A percentile compares a stretch with the other conserved stretches of the same genome.
These are phyloP conservation scores for Drosophila orena DNA, from an alignment of 1,140 invertebrate genomes.

Conservation along the genomic window DNA sequence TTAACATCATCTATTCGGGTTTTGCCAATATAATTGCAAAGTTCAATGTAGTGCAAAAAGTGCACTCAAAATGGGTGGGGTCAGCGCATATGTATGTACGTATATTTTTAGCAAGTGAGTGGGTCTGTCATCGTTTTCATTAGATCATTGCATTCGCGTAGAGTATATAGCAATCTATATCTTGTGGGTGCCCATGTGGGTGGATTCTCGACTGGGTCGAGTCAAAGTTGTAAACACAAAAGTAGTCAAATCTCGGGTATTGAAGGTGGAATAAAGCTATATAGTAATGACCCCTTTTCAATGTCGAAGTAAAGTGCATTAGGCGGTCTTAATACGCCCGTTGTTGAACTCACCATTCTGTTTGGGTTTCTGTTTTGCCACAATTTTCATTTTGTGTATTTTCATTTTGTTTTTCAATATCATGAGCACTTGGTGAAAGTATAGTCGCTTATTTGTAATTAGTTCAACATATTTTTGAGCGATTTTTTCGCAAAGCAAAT, in stretches of 20 bases:
- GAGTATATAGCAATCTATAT: neutral
- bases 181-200: constrained; percentile 38
- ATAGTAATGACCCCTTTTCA: neutral
- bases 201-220: constrained; percentile 22
- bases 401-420: too few relatives aligned
- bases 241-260: constrained; percentile 5
- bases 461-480: neutral
- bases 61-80: constrained; percentile 41
- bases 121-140: constrained; percentile 55
- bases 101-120: constrained; percentile 24
- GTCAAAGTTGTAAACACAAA: constrained; percentile 20
- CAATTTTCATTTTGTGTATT: neutral
- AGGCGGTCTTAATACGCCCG: too few relatives aligned
- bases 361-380: neutral
- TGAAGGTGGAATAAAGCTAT: neutral
- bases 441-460: too few relatives aligned
- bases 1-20: neutral
- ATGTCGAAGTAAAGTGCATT: neutral
- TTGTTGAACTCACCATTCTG: neutral
- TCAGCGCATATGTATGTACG: neutral
- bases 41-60: constrained; percentile 52
- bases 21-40: constrained; percentile 1
- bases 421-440: neutral
- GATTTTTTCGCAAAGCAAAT: neutral
- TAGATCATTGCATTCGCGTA: constrained; percentile 54